A percentile compares a stretch with the other conserved stretches of the same genome.
Evolutionary conservation across 2,888 invertebrate species (phyloP).

Genomic region (Eupithecia exiguata): DNA sequence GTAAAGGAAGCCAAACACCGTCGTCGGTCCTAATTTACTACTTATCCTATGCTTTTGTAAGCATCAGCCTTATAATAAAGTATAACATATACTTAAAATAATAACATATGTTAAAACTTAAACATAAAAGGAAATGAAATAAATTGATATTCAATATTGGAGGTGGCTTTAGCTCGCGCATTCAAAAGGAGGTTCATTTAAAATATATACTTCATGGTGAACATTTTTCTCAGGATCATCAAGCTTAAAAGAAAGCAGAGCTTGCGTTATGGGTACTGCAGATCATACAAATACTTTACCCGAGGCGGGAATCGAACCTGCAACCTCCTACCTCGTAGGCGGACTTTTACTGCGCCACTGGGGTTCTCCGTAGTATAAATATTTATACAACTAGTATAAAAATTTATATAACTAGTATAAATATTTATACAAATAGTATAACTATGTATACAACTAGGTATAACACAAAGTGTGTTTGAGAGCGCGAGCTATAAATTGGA

Average conservation of each 20-base stretch:
- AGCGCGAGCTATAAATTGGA: not conserved
- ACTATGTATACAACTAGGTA: not conserved
- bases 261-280: not conserved
- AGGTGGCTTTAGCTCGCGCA: slow-evolving; percentile 24
- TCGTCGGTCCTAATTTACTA: slow-evolving; percentile 35
- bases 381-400: not conserved
- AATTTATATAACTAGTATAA: not conserved
- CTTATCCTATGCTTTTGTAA: slow-evolving; percentile 59
- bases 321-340: no score
- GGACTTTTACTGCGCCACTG: no score
- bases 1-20: slow-evolving; percentile 16
- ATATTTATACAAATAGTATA: not conserved
- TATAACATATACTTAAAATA: slow-evolving; percentile 31
- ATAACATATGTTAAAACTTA: slow-evolving; percentile 31
- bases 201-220: not conserved
- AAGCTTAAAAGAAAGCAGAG: not conserved
- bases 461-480: not conserved
- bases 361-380: no score
- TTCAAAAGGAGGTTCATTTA: not conserved
- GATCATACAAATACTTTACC: not conserved
- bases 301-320: not conserved
- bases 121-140: slow-evolving; percentile 24
- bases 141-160: slow-evolving; percentile 31
- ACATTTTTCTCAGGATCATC: not conserved
- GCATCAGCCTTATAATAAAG: slow-evolving; percentile 69